Percentiles rank a stretch among this genome's conserved stretches.
phyloP scores from a whole-genome alignment of 2,113 vertebrate species.

The Willisornis vidua region DNA sequence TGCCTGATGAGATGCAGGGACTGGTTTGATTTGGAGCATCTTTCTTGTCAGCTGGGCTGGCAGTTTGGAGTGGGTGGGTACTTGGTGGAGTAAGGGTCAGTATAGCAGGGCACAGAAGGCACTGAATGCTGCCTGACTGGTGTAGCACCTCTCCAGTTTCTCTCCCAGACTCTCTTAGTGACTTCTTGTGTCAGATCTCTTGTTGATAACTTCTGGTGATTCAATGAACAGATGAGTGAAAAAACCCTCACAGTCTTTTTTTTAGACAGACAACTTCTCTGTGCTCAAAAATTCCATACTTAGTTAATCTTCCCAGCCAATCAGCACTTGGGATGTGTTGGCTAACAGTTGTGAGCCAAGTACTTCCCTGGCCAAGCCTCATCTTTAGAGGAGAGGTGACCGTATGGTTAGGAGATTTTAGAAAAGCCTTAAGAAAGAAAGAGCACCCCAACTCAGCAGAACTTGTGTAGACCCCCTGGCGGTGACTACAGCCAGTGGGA shows the following conservation, averaged over 20 bases:
- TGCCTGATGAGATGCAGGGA: fast-evolving
- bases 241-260: not conserved
- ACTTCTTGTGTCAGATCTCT: not conserved
- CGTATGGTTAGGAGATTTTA: not conserved
- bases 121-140: not conserved
- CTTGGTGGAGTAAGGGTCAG: not conserved
- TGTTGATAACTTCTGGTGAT: not conserved
- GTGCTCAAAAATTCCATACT: not conserved
- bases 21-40: not conserved
- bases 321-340: not conserved
- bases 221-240: not conserved
- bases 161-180: too few species aligned
- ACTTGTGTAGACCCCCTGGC: not conserved
- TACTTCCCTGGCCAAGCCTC: not conserved
- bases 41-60: not conserved
- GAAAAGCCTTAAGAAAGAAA: not conserved
- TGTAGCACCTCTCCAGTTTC: not conserved
- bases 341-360: not conserved
- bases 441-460: not conserved
- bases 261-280: not conserved
- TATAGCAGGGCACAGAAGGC: fast-evolving
- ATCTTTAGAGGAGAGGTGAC: not conserved
- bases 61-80: not conserved
- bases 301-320: not conserved
- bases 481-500: not conserved